Percentiles rank a stretch among this genome's conserved stretches.
Evolutionary conservation across 2,113 vertebrate species (phyloP).

Genomic region (Eidolon helvum): DNA sequence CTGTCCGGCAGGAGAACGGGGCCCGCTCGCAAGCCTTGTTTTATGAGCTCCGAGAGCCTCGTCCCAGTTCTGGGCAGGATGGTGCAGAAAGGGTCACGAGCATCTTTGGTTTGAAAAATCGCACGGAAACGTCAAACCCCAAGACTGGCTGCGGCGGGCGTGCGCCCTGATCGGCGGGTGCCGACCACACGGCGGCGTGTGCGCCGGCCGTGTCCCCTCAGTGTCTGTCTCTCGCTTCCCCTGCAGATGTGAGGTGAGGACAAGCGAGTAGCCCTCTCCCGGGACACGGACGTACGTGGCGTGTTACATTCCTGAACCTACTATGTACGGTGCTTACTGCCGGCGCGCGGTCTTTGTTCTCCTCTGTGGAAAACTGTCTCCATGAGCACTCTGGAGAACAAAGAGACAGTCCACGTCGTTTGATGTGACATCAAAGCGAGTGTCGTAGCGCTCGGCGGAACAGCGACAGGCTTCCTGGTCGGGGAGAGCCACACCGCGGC

Average conservation of each 20-base stretch:
- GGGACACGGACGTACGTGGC: conserved; percentile 89
- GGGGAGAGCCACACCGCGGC: conserved; percentile 59
- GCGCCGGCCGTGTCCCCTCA: conserved; percentile 15
- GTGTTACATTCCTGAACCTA: conserved; percentile 91
- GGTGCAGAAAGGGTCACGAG: neutral
- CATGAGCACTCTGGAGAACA: conserved; percentile 85
- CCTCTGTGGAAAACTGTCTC: conserved; percentile 84
- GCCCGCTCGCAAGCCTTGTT: neutral
- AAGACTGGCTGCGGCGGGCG: fast-evolving
- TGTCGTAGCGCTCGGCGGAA: conserved; percentile 86
- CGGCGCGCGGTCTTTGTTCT: conserved; percentile 87
- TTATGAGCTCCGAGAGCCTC: neutral
- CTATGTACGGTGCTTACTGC: conserved; percentile 96
- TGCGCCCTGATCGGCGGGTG: no score
- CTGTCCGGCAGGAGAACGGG: neutral
- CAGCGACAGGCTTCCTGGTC: conserved; percentile 85
- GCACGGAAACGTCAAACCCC: neutral
- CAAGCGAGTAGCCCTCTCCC: conserved; percentile 86
- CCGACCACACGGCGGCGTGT: fast-evolving
- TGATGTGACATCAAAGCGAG: conserved; percentile 88
- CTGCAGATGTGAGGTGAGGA: conserved; percentile 98
- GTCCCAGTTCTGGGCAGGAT: neutral
- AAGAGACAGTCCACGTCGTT: conserved; percentile 89
- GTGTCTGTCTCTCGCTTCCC: conserved; percentile 69
- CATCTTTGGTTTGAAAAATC: neutral